phyloP scores from a whole-genome alignment of 1,140 invertebrate species.

The Drosophila bifasciata region DNA sequence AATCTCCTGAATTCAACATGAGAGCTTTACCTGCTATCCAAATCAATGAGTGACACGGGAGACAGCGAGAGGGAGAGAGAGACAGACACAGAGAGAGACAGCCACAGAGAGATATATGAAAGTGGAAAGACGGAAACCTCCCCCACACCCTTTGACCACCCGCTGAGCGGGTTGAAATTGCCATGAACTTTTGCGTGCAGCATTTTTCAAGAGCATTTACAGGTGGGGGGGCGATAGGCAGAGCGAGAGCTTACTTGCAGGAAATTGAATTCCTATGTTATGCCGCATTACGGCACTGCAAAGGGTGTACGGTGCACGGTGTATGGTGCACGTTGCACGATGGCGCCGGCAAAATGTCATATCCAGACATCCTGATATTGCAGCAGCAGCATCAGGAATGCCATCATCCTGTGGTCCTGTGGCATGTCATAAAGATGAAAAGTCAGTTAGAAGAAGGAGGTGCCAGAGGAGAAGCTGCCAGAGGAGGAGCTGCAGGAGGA shows the following conservation, averaged over 20 bases:
- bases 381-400: constrained; percentile 18
- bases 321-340: not conserved
- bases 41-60: no score
- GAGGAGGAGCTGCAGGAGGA: not conserved
- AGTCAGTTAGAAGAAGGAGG: constrained; percentile 5
- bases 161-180: no score
- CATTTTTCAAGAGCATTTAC: constrained; percentile 46
- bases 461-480: no score
- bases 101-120: no score
- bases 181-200: no score
- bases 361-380: constrained; percentile 12
- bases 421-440: constrained; percentile 18
- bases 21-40: no score
- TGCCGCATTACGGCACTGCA: constrained; percentile 10
- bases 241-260: constrained; percentile 20
- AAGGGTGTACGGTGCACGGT: no score
- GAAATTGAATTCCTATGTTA: constrained; percentile 69
- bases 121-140: no score
- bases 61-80: no score
- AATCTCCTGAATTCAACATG: no score
- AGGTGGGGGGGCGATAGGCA: not conserved
- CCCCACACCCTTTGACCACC: no score
- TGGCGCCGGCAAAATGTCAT: constrained; percentile 37
- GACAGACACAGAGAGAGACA: no score
- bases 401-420: not conserved